These are phyloP conservation scores for Botia almorhae DNA, from an alignment of 2,797 vertebrate genomes.

Conservation along the genomic window DNA sequence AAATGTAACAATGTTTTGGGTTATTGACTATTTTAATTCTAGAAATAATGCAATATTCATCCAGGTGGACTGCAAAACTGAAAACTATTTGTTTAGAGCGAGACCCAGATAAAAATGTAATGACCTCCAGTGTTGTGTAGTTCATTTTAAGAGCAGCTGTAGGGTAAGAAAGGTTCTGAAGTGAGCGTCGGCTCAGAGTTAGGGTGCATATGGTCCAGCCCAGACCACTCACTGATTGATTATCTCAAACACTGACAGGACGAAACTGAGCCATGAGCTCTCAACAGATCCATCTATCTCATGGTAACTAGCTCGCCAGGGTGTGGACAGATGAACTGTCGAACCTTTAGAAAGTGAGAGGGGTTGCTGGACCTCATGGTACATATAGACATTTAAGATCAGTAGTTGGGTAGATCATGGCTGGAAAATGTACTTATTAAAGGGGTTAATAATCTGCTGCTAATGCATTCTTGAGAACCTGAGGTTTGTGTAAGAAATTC, in stretches of 20 bases:
- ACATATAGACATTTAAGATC: conserved; percentile 21
- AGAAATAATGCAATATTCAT: not conserved
- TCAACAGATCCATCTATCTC: conserved; percentile 51
- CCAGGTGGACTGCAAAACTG: not conserved
- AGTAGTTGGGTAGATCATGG: not conserved
- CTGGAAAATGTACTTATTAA: not conserved
- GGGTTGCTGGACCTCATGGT: not conserved
- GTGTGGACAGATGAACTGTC: conserved; percentile 44
- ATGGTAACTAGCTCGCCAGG: conserved; percentile 42
- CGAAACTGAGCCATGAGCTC: conserved; percentile 48
- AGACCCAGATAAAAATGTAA: conserved; percentile 31
- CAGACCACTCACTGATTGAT: conserved; percentile 56
- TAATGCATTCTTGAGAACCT: not conserved
- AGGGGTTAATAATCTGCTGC: not conserved
- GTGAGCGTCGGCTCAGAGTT: conserved; percentile 30
- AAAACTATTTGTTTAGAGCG: not conserved
- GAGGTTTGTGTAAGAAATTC: conserved; percentile 28
- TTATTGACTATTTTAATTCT: no score
- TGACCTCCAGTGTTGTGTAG: conserved; percentile 9
- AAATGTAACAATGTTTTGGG: no score
- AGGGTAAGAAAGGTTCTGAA: conserved; percentile 22
- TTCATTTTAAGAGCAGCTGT: not conserved
- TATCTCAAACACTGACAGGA: conserved; percentile 53
- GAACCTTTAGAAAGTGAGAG: conserved; percentile 42
- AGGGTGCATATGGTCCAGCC: conserved; percentile 54